A percentile compares a stretch with the other conserved stretches of the same genome.
Evolutionary conservation across 2,797 vertebrate genomes (phyloP).

Genomic region (Alcedo quadribrachys): DNA sequence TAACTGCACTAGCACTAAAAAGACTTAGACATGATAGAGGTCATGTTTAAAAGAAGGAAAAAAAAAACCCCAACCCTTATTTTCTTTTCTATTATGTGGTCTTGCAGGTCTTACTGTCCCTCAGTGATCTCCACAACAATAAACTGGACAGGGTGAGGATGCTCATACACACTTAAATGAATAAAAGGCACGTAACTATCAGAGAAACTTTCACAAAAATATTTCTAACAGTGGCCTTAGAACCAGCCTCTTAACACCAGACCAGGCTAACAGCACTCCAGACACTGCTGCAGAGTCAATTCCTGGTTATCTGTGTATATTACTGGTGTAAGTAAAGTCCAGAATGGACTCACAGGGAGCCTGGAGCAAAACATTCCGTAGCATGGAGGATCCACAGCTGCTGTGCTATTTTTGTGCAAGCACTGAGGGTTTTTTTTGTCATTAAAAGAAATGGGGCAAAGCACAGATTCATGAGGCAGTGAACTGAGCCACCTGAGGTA

Average conservation of each 20-base stretch:
- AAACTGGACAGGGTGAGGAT: not conserved
- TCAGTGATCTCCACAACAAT: not conserved
- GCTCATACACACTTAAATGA: not conserved
- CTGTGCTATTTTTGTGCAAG: not conserved
- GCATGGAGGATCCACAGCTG: not conserved
- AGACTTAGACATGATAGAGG: not conserved
- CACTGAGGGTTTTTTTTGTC: not conserved
- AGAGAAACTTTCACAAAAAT: not conserved
- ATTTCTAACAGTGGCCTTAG: not conserved
- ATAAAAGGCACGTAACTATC: not conserved
- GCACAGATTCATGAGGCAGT: not conserved
- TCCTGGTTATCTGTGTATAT: not conserved
- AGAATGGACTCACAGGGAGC: not conserved
- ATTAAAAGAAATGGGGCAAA: not conserved
- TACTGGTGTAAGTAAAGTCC: not conserved
- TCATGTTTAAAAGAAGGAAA: not conserved
- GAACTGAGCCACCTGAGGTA: not conserved
- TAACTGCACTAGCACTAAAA: not conserved
- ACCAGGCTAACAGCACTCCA: not conserved
- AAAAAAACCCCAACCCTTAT: rapidly evolving
- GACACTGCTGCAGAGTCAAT: not conserved
- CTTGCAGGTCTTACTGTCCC: not conserved
- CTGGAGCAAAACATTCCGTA: rapidly evolving
- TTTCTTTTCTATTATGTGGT: not conserved
- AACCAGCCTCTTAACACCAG: not conserved